Percentiles rank a stretch among this genome's conserved stretches.
phyloP scores from a whole-genome alignment of 1,140 invertebrate genomes.

The Scaptomyza pallida region DNA sequence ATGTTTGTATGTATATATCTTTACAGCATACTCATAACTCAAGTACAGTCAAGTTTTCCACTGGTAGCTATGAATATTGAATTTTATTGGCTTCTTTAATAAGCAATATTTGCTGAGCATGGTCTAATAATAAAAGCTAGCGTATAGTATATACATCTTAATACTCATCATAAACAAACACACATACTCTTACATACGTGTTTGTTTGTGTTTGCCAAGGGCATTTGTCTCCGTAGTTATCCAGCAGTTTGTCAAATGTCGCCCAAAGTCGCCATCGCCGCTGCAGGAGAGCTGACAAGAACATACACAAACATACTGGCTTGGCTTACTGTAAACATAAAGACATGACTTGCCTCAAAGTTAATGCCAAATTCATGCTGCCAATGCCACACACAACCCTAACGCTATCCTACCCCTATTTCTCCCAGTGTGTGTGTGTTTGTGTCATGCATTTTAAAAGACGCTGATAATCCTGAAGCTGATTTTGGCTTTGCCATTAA shows the following conservation, averaged over 20 bases:
- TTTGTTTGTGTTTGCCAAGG: slow-evolving; percentile 16
- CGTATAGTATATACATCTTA: slow-evolving; percentile 1
- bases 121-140: not conserved
- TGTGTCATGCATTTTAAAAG: slow-evolving; percentile 58
- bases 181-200: not conserved
- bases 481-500: slow-evolving; percentile 38
- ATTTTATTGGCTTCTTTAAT: slow-evolving; percentile 5
- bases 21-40: too few relatives aligned
- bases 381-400: not conserved
- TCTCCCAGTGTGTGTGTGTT: not conserved
- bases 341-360: slow-evolving; percentile 65
- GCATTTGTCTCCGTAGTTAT: slow-evolving; percentile 29
- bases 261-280: slow-evolving; percentile 38
- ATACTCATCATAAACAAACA: slow-evolving; percentile 28
- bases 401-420: not conserved
- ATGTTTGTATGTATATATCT: too few relatives aligned
- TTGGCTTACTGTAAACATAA: slow-evolving; percentile 51
- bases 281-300: slow-evolving; percentile 26
- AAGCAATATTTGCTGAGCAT: slow-evolving; percentile 15
- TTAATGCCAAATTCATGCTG: slow-evolving; percentile 72
- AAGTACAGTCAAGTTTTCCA: too few relatives aligned
- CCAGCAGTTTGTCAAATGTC: slow-evolving; percentile 66
- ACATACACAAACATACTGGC: slow-evolving; percentile 26
- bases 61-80: not conserved
- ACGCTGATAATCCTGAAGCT: slow-evolving; percentile 58